Percentiles rank a stretch among this genome's conserved stretches.
Evolutionary conservation across 2,888 invertebrate species (phyloP).

Genomic region (Andrena camellia): DNA sequence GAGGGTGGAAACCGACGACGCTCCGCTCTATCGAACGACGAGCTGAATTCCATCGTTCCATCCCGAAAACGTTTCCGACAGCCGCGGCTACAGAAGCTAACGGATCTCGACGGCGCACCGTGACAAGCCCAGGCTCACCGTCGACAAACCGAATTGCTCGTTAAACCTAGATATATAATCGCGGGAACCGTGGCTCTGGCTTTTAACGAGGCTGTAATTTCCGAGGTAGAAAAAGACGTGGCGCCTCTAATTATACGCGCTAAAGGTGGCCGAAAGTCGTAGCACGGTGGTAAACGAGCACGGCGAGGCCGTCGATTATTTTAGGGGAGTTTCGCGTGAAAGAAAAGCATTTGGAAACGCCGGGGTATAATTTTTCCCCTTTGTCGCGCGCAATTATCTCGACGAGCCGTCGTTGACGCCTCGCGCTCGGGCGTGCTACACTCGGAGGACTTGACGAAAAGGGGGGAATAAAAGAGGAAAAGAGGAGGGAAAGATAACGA

Average conservation of each 20-base stretch:
- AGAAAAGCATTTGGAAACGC: constrained; percentile 25
- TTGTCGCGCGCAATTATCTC: constrained; percentile 37
- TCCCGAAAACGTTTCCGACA: constrained; percentile 34
- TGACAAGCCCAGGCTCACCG: constrained; percentile 3
- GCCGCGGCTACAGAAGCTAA: constrained; percentile 12
- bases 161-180: constrained; percentile 9
- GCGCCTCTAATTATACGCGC: constrained; percentile 22
- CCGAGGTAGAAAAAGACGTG: neutral
- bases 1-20: constrained; percentile 20
- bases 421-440: neutral
- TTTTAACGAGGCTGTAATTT: constrained; percentile 16
- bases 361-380: constrained; percentile 21
- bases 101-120: constrained; percentile 25
- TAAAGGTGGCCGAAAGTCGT: constrained; percentile 1
- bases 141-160: constrained; percentile 6
- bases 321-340: constrained; percentile 22
- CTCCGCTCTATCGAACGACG: neutral
- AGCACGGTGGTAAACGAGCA: neutral
- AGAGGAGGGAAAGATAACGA: neutral
- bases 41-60: neutral
- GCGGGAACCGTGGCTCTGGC: neutral
- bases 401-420: neutral
- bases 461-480: neutral
- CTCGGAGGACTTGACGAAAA: neutral
- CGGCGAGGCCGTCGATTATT: constrained; percentile 25